Evolutionary conservation across 2,888 invertebrate species (phyloP).

Genomic region (Micoletzkya japonica): DNA sequence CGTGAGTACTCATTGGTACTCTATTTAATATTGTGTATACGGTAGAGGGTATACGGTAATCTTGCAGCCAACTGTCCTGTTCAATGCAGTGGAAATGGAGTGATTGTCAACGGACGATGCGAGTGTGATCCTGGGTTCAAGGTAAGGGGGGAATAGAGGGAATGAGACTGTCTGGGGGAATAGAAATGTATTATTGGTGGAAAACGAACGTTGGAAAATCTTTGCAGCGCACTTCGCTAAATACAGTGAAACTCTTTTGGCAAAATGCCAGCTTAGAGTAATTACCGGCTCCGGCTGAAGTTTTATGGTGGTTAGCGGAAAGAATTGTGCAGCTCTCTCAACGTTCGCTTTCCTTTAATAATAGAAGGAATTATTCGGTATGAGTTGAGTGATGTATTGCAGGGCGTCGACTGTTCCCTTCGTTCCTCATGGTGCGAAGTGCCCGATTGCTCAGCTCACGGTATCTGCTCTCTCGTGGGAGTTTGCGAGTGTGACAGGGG

Average conservation of each 20-base stretch:
- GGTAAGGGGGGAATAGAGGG: constrained; percentile 5
- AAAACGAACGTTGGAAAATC: no score
- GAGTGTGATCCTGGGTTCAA: constrained; percentile 40
- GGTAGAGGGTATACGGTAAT: background rate
- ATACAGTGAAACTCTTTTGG: no score
- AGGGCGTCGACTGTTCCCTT: constrained; percentile 79
- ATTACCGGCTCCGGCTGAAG: no score
- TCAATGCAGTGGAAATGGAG: constrained; percentile 91
- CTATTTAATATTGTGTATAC: background rate
- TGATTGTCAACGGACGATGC: constrained; percentile 74
- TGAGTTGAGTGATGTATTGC: no score
- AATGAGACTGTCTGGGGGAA: background rate
- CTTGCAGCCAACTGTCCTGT: constrained; percentile 87
- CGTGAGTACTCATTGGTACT: constrained; percentile 74
- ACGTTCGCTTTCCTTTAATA: no score
- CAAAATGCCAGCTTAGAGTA: background rate
- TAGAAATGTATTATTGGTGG: no score
- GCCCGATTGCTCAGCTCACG: constrained; percentile 89
- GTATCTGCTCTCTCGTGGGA: constrained; percentile 84
- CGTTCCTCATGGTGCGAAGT: constrained; percentile 94
- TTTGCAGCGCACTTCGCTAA: no score
- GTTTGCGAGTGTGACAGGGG: constrained; percentile 81
- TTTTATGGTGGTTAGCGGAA: no score
- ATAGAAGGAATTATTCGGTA: no score
- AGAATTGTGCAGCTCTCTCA: no score